These are phyloP conservation scores for Conomelus anceps DNA, from an alignment of 2,888 invertebrate species.

Conservation along the genomic window DNA sequence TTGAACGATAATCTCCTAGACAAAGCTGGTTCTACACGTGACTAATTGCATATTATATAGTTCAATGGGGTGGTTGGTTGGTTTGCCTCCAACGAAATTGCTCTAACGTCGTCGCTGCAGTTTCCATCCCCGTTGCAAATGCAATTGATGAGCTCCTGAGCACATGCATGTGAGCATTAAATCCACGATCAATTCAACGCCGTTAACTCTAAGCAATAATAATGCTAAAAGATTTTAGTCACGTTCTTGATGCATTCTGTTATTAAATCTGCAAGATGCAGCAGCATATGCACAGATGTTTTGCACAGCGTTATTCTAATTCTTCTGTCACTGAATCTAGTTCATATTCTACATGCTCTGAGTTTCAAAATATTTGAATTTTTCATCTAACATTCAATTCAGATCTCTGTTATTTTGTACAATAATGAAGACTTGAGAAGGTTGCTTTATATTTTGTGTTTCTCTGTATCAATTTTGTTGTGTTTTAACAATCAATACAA, in stretches of 20 bases:
- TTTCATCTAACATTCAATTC: too few species aligned
- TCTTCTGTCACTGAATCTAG: background rate
- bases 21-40: background rate
- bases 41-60: background rate
- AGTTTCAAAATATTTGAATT: too few species aligned
- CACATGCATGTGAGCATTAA: background rate
- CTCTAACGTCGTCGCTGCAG: background rate
- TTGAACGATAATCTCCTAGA: background rate
- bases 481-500: too few species aligned
- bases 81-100: background rate
- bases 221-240: background rate
- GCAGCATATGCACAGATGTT: background rate
- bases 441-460: background rate
- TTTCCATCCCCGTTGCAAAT: background rate
- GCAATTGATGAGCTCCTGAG: too few species aligned
- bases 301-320: background rate
- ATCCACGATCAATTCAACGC: background rate
- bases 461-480: background rate
- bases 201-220: background rate
- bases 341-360: too few species aligned
- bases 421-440: too few species aligned
- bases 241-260: background rate
- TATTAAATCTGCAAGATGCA: background rate
- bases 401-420: too few species aligned
- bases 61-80: background rate